Evolutionary conservation across 1,140 invertebrate species (phyloP).

Genomic region (Zaprionus tsacasi): DNA sequence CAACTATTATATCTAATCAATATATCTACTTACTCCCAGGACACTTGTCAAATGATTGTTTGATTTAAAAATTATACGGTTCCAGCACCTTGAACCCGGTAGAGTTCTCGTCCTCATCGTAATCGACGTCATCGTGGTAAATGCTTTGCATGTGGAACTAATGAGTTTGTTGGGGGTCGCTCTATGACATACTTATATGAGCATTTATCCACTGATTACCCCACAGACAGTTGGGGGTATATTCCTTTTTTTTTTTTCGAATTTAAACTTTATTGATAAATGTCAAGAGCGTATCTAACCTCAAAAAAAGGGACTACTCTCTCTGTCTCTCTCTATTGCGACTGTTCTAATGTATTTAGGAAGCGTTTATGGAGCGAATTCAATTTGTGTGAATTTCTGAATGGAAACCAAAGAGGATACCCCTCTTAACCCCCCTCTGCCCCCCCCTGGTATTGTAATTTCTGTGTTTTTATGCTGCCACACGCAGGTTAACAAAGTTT

Average conservation of each 20-base stretch:
- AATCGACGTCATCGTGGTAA: neutral
- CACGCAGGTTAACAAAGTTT: constrained; percentile 80
- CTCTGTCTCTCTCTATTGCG: neutral
- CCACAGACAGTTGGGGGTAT: neutral
- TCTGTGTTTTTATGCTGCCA: constrained; percentile 52
- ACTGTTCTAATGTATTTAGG: constrained; percentile 12
- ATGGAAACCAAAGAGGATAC: constrained; percentile 22
- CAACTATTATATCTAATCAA: constrained; percentile 12
- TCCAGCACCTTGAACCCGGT: neutral
- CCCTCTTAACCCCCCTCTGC: neutral
- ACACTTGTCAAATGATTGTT: constrained; percentile 3
- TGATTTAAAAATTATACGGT: constrained; percentile 35
- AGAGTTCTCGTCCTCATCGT: neutral
- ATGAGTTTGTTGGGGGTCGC: neutral
- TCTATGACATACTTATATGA: neutral
- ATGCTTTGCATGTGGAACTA: constrained; percentile 8
- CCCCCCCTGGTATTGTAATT: constrained; percentile 17
- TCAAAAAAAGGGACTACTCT: neutral
- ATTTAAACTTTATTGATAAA: constrained; percentile 1
- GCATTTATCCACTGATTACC: neutral
- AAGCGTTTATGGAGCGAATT: constrained; percentile 29
- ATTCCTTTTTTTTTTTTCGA: neutral
- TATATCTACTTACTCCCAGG: constrained; percentile 8
- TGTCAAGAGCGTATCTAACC: neutral
- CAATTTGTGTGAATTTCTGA: constrained; percentile 27